Conservation (phyloP, 2,113 vertebrate genomes). For the Cranoglanis bouderius region DNA sequence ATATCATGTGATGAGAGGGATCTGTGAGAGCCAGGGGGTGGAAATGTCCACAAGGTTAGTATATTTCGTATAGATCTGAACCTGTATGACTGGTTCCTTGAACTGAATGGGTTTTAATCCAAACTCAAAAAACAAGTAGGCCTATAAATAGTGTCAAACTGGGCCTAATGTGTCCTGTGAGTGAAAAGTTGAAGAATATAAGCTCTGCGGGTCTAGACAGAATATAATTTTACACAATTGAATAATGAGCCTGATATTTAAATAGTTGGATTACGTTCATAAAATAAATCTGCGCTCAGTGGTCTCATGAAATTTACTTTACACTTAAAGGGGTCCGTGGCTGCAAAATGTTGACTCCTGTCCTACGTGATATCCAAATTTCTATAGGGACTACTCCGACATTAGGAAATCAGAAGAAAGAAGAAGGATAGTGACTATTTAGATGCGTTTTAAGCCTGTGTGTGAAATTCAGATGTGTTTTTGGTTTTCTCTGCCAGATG, state of each 20-base stretch:
- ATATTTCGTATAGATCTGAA: not conserved
- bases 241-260: not conserved
- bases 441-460: not conserved
- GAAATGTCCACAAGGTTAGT: not conserved
- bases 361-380: not conserved
- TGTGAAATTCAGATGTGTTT: not conserved
- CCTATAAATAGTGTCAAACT: not conserved
- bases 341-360: too few relatives aligned
- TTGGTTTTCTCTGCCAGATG: not conserved
- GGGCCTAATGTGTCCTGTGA: not conserved
- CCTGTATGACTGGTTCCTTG: not conserved
- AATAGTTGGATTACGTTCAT: not conserved
- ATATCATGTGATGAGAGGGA: not conserved
- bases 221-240: not conserved
- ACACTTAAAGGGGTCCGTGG: not conserved
- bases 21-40: not conserved
- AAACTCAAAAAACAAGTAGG: not conserved
- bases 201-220: not conserved
- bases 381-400: not conserved
- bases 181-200: not conserved
- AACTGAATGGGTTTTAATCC: not conserved
- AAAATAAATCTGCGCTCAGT: not conserved
- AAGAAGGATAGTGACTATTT: not conserved
- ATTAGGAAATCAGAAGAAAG: not conserved
- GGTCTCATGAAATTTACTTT: not conserved